Base-by-base conservation (phyloP, 2,797 vertebrate species). In the Parauchenoglanis ngamensis region DNA sequence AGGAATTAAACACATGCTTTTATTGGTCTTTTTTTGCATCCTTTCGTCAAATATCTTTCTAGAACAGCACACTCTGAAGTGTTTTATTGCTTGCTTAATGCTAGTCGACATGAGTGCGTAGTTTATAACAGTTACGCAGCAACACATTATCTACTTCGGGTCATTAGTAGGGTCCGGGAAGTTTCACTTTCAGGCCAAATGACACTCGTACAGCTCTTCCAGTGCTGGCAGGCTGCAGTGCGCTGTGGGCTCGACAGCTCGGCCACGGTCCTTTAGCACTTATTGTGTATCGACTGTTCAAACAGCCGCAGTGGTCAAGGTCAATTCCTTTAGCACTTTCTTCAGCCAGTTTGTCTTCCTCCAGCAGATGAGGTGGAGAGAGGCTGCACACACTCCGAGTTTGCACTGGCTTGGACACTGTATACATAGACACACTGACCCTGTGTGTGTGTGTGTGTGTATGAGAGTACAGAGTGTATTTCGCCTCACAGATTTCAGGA, bases 281-380 rank as follows among this genome's bases (percentile, higher is more conserved):
- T 80, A 85, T 80, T 88, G 87, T 88, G 90, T 89, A 85, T 87
- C 84, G 86, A 83, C 90, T 89, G 85, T 83, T 90, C 87, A 88
- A 88, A 86, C 85, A 83, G 85, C 57, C 25, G 49, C 84, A 89
- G 81, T 90, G 86, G 85, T 85, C 80, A 73, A 90, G 87, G 90
- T 90, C 90, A 88, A 85, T 89, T 90, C 77, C 84, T 90, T 87
- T 85, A 87, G 87, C 83, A 87, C 84, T 87, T 83, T 86, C 83
- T 89, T 49, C 68, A 81, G 87, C 86, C 76, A 76, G 84, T 89
- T 75, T 85, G 87, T 88, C 77, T 88, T 88, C 83, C 77, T 85
- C 63, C 59, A 76, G 68, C 76, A 75, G 77, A 88, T 65, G 87
- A 85, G 83, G 87, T 85, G 87, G 57, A 68, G 84, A 88, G 49